Base-by-base conservation (phyloP, 1,140 invertebrate genomes). In the Elymnias hypermnestra region DNA sequence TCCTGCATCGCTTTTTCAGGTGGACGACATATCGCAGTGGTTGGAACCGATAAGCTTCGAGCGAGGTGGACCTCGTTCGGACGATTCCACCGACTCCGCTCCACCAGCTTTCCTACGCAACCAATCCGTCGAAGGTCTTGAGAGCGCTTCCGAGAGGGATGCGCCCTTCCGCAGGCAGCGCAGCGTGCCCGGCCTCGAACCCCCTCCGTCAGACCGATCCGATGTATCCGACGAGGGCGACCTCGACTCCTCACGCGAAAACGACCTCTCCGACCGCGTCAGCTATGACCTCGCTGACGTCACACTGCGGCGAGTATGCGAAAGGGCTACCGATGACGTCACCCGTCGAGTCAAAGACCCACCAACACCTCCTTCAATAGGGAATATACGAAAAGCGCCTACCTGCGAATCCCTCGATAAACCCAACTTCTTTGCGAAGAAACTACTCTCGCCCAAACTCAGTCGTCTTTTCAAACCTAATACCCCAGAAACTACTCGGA, bases 1-100 rank as follows among this genome's bases (percentile, higher is more conserved):
- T n/a, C n/a, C n/a, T n/a, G n/a, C n/a, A n/a, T n/a, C n/a, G n/a
- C n/a, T n/a, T n/a, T n/a, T 65, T 0, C 62, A 82, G 72, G 84
- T 87, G 33, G 81, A 86, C 28, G 82, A 87, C 49, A 79, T 87
- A 12, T 72, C 72, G 1, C 60, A 78, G 40, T 87, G 82, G 82
- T 59, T 87, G 22, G 85, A 86, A n/a, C 72, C 76, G 0, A 66
- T 72, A 3, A 59, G 73, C 0, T 53, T 82, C 1, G 73, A 75
- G 35, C 57, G 72, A 12, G 63, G 63, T 14, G 63, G 62, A 35
- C 73, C 69, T n/a, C n/a, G n/a, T n/a, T n/a, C n/a, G n/a, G n/a
- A n/a, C 10, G 72, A 68, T 53, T 25, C 62, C 0, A 61, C 70
- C n/a, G 65, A 72, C 21, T 31, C 38, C 26, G 14, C 40, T 6